Conservation (phyloP, 2,888 invertebrate species). For the Caenorhabditis sulstoni region DNA sequence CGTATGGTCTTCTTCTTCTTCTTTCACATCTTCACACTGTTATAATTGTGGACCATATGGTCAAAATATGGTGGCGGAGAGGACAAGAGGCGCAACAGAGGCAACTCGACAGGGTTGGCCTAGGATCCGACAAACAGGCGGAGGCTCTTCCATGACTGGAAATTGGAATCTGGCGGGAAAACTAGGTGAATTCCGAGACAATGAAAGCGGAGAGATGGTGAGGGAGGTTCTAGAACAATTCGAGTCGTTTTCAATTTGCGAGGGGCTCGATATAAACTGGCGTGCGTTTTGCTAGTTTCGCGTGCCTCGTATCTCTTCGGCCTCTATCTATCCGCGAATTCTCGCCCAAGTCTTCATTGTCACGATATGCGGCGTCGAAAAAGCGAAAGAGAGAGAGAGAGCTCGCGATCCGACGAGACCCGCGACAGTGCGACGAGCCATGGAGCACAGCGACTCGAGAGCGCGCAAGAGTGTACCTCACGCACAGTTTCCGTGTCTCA, state of each 20-base stretch:
- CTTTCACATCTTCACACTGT: background rate
- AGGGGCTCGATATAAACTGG: slow-evolving; percentile 35
- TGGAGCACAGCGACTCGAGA: slow-evolving; percentile 23
- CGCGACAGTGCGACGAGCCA: slow-evolving; percentile 24
- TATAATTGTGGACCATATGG: slow-evolving; percentile 53
- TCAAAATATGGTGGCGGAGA: background rate
- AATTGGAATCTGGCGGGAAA: too few relatives aligned
- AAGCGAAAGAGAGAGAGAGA: too few relatives aligned
- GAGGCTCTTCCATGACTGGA: too few relatives aligned
- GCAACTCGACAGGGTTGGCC: too few relatives aligned
- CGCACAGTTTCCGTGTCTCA: slow-evolving; percentile 65
- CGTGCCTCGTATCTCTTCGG: too few relatives aligned
- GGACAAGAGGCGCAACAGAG: too few relatives aligned
- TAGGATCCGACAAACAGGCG: too few relatives aligned
- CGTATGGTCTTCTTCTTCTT: slow-evolving; percentile 22
- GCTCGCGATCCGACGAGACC: slow-evolving; percentile 27
- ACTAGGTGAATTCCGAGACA: too few relatives aligned
- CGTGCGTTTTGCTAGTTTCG: slow-evolving; percentile 53
- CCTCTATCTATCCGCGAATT: background rate
- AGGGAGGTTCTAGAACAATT: too few relatives aligned
- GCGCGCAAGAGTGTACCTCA: slow-evolving; percentile 45
- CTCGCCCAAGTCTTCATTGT: slow-evolving; percentile 52
- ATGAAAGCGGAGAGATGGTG: too few relatives aligned
- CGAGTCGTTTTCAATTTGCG: too few relatives aligned
- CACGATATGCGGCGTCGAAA: slow-evolving; percentile 47